Evolutionary conservation across 2,113 vertebrate species (phyloP).

Genomic region (Penelope pileata): DNA sequence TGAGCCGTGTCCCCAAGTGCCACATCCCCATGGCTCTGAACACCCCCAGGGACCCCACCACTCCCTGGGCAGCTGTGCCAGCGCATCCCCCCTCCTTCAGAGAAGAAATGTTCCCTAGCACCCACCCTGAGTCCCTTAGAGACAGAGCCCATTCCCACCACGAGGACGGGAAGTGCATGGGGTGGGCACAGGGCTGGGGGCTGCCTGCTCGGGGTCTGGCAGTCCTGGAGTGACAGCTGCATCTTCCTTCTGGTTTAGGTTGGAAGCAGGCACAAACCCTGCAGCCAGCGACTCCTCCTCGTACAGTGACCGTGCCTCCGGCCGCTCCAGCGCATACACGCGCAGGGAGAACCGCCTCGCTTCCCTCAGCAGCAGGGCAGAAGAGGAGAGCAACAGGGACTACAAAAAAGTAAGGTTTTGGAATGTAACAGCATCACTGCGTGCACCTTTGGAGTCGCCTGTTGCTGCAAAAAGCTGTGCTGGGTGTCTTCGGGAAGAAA

Average conservation of each 20-base stretch:
- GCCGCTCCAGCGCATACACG: constrained; percentile 84
- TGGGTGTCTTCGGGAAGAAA: background rate
- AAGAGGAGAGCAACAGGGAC: constrained; percentile 86
- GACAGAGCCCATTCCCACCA: background rate
- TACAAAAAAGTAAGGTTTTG: constrained; percentile 86
- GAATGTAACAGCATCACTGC: accelerated
- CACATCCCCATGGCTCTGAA: too few species aligned
- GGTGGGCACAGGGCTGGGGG: too few species aligned
- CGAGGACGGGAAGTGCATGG: accelerated
- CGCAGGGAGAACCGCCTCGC: constrained; percentile 88
- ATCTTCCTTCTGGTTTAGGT: constrained; percentile 63
- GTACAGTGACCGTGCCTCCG: constrained; percentile 78
- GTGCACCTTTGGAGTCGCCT: background rate
- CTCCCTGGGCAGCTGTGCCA: too few species aligned
- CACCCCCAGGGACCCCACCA: too few species aligned
- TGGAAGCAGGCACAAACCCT: constrained; percentile 80
- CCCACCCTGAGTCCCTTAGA: too few species aligned
- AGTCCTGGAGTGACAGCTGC: background rate
- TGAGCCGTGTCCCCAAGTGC: too few species aligned
- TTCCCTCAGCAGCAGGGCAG: constrained; percentile 79
- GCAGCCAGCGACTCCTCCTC: constrained; percentile 73
- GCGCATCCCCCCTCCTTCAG: too few species aligned
- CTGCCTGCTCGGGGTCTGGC: too few species aligned
- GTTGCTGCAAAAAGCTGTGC: background rate
- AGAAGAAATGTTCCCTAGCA: too few species aligned